Conservation (phyloP, 1,140 invertebrate genomes). For the Apocrypta bakeri region DNA sequence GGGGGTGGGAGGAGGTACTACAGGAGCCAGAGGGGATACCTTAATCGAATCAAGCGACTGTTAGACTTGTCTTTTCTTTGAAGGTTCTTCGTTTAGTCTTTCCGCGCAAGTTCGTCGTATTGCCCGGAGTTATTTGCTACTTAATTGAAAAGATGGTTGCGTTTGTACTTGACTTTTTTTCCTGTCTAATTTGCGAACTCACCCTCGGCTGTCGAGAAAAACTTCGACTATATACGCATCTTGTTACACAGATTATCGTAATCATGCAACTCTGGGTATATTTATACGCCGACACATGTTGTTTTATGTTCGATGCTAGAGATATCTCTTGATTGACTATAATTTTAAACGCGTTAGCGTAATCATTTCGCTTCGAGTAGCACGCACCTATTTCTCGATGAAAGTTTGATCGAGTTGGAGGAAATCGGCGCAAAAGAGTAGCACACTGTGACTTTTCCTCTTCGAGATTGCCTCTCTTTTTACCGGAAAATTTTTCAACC, state of each 20-base stretch:
- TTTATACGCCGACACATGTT: neutral
- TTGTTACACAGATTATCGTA: slow-evolving; percentile 15
- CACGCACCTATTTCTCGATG: slow-evolving; percentile 16
- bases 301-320: neutral
- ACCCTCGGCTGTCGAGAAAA: neutral
- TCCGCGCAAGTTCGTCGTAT: neutral
- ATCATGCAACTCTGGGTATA: neutral
- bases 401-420: slow-evolving; percentile 25
- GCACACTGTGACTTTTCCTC: neutral
- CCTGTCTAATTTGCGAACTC: slow-evolving; percentile 34
- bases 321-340: neutral
- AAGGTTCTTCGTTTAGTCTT: slow-evolving; percentile 25
- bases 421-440: neutral
- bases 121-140: slow-evolving; percentile 31
- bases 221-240: neutral
- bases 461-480: neutral
- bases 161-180: slow-evolving; percentile 20
- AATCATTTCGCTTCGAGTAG: neutral
- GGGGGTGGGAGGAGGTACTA: neutral
- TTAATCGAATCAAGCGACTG: slow-evolving; percentile 38
- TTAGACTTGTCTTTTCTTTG: slow-evolving; percentile 34
- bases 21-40: neutral
- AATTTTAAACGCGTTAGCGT: too few relatives aligned
- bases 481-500: neutral
- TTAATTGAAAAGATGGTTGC: slow-evolving; percentile 38